Conservation (phyloP, 2,888 invertebrate genomes). For the Cantharis nigra region DNA sequence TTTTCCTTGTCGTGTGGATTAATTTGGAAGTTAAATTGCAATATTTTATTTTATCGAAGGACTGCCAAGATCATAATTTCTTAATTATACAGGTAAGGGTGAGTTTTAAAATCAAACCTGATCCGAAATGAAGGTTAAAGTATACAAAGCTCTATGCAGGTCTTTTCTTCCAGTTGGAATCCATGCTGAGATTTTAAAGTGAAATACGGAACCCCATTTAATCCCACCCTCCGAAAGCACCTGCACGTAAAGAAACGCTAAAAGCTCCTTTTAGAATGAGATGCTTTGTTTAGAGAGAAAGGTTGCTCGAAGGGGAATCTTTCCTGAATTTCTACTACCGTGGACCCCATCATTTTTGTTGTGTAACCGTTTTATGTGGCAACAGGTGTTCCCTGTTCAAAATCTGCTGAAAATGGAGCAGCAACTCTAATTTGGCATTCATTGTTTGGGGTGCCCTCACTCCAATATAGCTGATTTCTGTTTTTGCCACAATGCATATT, state of each 20-base stretch:
- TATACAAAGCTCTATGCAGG: background rate
- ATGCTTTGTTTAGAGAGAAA: slow-evolving; percentile 31
- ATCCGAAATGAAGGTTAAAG: background rate
- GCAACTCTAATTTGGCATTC: background rate
- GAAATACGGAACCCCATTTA: slow-evolving; percentile 14
- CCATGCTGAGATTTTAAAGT: slow-evolving; percentile 17
- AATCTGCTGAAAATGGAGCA: background rate
- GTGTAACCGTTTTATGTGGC: background rate
- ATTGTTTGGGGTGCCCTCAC: background rate
- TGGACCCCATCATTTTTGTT: background rate
- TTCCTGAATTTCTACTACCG: background rate
- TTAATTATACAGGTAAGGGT: background rate
- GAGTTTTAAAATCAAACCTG: background rate
- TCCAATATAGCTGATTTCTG: background rate
- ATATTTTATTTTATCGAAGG: background rate
- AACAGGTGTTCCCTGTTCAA: background rate
- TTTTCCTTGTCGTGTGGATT: slow-evolving; percentile 9
- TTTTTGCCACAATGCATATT: background rate
- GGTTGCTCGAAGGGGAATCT: slow-evolving; percentile 13
- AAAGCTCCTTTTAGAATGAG: slow-evolving; percentile 16
- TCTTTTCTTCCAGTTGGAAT: background rate
- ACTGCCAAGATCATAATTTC: slow-evolving; percentile 4
- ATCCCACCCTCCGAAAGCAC: slow-evolving; percentile 27
- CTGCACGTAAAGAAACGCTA: slow-evolving; percentile 24
- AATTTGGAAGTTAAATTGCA: background rate